Conservation (phyloP, 2,888 invertebrate species). For the Eupithecia centaureata region DNA sequence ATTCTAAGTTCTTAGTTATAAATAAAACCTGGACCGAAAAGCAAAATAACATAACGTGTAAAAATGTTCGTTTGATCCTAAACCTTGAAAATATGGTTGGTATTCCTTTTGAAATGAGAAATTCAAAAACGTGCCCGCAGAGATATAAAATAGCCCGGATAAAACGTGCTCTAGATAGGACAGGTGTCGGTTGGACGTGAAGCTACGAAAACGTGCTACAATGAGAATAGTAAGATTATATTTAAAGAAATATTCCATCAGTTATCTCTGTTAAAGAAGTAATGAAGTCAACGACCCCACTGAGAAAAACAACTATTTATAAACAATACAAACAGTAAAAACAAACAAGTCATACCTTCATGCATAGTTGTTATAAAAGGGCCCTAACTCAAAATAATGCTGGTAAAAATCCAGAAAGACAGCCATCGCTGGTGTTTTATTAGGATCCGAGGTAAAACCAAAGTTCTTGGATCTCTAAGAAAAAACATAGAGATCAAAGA, state of each 20-base stretch:
- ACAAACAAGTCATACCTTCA: too few relatives aligned
- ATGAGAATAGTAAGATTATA: background rate
- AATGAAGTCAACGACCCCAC: too few relatives aligned
- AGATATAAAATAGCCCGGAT: conserved; percentile 6
- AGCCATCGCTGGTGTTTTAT: too few relatives aligned
- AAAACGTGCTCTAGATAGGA: conserved; percentile 8
- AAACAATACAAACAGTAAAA: too few relatives aligned
- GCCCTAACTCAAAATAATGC: too few relatives aligned
- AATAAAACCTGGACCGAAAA: background rate
- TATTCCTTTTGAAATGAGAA: conserved; percentile 8
- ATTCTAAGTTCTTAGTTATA: background rate
- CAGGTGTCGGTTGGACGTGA: conserved; percentile 3
- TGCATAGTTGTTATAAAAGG: too few relatives aligned
- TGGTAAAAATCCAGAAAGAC: too few relatives aligned
- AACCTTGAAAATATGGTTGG: conserved; percentile 4
- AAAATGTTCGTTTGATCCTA: background rate
- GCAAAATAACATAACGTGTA: background rate
- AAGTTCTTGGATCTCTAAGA: too few relatives aligned
- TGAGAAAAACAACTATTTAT: too few relatives aligned
- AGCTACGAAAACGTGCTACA: background rate
- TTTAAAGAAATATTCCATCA: background rate
- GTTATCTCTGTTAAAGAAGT: too few relatives aligned
- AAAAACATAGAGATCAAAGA: too few relatives aligned
- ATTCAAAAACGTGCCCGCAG: conserved; percentile 1
- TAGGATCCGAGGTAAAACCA: too few relatives aligned